Conservation (phyloP, 2,113 vertebrate genomes). For the Myodes glareolus region DNA sequence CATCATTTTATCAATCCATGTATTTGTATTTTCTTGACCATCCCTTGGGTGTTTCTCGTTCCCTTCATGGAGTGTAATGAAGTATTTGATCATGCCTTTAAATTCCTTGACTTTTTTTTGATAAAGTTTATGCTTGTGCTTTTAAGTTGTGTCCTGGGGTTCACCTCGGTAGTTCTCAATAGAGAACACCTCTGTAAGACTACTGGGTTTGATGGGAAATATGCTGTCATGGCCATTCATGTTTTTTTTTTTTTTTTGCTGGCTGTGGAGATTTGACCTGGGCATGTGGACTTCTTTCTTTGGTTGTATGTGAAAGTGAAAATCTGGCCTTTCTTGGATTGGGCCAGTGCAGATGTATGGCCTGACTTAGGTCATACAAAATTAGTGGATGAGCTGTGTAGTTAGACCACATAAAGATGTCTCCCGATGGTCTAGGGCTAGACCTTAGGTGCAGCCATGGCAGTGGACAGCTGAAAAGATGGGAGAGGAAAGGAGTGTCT, state of each 20-base stretch:
- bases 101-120: background rate
- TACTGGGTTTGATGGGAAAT: background rate
- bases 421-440: background rate
- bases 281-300: background rate
- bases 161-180: background rate
- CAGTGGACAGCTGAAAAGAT: background rate
- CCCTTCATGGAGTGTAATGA: background rate
- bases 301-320: background rate
- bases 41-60: background rate
- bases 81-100: background rate
- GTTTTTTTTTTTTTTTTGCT: background rate
- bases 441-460: background rate
- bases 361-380: background rate
- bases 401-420: background rate
- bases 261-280: background rate
- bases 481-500: background rate
- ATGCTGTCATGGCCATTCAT: background rate
- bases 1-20: background rate
- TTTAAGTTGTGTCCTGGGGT: background rate
- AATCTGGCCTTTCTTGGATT: background rate
- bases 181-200: background rate
- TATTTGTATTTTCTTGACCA: background rate
- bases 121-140: background rate
- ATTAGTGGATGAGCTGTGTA: background rate
- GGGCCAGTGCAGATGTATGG: background rate